Conservation (phyloP, 2,888 invertebrate species). For the Cheilosia soror region DNA sequence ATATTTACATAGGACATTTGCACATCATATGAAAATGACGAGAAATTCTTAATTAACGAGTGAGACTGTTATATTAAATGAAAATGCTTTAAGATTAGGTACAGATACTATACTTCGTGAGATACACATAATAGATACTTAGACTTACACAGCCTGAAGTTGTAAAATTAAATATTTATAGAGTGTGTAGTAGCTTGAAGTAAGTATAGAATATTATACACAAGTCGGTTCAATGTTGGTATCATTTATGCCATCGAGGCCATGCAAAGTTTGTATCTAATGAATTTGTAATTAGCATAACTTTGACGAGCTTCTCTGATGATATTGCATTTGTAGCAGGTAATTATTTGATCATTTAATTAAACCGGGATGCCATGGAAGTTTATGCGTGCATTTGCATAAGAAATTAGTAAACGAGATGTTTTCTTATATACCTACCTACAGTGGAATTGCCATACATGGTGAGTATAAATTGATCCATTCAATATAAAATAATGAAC, state of each 20-base stretch:
- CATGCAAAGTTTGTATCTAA: constrained; percentile 56
- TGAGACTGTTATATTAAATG: constrained; percentile 29
- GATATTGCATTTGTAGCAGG: constrained; percentile 66
- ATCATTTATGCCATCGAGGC: constrained; percentile 7
- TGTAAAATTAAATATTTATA: constrained; percentile 51
- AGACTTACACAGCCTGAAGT: constrained; percentile 7
- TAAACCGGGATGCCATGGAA: constrained; percentile 45
- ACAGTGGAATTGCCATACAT: constrained; percentile 48
- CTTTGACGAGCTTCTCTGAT: constrained; percentile 47
- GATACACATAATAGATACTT: background rate
- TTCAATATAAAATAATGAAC: constrained; percentile 20
- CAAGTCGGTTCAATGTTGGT: constrained; percentile 9
- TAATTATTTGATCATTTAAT: constrained; percentile 74
- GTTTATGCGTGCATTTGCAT: constrained; percentile 69
- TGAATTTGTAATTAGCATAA: constrained; percentile 69
- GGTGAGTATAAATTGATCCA: constrained; percentile 24
- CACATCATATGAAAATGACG: constrained; percentile 52
- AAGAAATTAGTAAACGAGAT: constrained; percentile 38
- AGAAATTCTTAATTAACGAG: constrained; percentile 56
- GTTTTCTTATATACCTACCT: constrained; percentile 24
- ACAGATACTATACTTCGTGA: constrained; percentile 3
- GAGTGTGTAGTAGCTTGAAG: background rate
- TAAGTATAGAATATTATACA: background rate
- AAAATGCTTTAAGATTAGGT: constrained; percentile 22
- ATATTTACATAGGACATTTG: constrained; percentile 58